phyloP scores from a whole-genome alignment of 64 coral and sea anemone genomes.

The Stichodactyla helianthus region DNA sequence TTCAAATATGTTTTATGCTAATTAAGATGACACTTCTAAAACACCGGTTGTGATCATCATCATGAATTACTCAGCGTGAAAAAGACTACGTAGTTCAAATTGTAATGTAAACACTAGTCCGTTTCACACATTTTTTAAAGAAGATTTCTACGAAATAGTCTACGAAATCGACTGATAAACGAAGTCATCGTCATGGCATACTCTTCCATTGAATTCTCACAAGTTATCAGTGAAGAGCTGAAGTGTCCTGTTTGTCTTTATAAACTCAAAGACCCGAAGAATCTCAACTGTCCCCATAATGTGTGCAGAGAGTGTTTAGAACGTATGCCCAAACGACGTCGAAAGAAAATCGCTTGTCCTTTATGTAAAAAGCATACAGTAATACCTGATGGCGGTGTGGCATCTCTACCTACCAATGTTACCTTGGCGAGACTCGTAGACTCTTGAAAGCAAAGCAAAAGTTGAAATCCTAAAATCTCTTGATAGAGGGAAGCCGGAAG shows the following conservation, averaged over 20 bases:
- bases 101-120: too few species aligned
- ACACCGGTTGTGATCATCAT: too few species aligned
- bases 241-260: slow-evolving; percentile 49
- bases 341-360: too few species aligned
- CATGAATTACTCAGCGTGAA: too few species aligned
- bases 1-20: too few species aligned
- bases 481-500: slow-evolving; percentile 53
- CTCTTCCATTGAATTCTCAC: neutral
- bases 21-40: too few species aligned
- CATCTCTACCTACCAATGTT: slow-evolving; percentile 49
- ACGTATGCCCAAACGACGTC: neutral
- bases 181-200: neutral
- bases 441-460: slow-evolving; percentile 53
- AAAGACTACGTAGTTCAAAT: too few species aligned
- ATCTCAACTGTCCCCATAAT: slow-evolving; percentile 48
- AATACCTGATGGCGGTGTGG: slow-evolving; percentile 34
- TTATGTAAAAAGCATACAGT: too few species aligned
- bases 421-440: slow-evolving; percentile 55
- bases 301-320: slow-evolving; percentile 24
- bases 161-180: too few species aligned
- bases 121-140: too few species aligned
- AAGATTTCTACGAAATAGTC: too few species aligned
- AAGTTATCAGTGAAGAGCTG: slow-evolving; percentile 45
- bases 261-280: slow-evolving; percentile 48
- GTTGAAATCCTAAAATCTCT: slow-evolving; percentile 61